Percentiles rank a stretch among this genome's conserved stretches.
Evolutionary conservation across 53 echinoderm and acorn worm species (phyloP).

Genomic region (Stichopus horrens): DNA sequence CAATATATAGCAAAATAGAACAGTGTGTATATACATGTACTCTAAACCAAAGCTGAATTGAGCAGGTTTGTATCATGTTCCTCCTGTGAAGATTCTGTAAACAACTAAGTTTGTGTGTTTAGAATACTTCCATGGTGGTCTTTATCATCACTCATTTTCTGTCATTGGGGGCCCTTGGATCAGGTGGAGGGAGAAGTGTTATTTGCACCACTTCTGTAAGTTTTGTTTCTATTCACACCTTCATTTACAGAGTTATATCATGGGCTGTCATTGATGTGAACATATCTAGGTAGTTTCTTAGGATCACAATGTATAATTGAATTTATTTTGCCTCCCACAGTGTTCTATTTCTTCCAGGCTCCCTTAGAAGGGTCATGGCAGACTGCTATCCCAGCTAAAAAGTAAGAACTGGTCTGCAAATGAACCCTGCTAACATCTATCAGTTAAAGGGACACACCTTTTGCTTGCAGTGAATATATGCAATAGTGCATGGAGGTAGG

Average conservation of each 20-base stretch:
- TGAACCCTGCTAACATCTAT: conserved; percentile 1
- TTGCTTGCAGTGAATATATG: too few species aligned
- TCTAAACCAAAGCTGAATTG: too few species aligned
- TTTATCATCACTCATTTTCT: background rate
- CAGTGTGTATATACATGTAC: too few species aligned
- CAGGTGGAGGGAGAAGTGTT: background rate
- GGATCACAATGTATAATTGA: conserved; percentile 20
- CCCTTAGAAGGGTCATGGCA: conserved; percentile 11
- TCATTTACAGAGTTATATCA: conserved; percentile 1
- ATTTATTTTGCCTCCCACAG: conserved; percentile 38
- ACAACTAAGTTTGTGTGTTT: too few species aligned
- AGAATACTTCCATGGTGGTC: background rate
- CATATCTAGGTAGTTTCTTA: conserved; percentile 10
- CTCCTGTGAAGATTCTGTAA: too few species aligned
- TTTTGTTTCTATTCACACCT: background rate
- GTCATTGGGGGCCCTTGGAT: background rate
- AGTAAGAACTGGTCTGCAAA: background rate
- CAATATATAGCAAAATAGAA: too few species aligned
- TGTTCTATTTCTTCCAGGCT: conserved; percentile 38
- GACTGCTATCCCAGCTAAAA: background rate
- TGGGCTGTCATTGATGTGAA: background rate
- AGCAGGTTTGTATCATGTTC: too few species aligned
- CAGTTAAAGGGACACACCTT: too few species aligned
- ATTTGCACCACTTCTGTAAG: background rate
- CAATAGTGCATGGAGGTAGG: too few species aligned